Evolutionary conservation across 1,140 invertebrate genomes (phyloP).

Genomic region (Danaus melanippus): DNA sequence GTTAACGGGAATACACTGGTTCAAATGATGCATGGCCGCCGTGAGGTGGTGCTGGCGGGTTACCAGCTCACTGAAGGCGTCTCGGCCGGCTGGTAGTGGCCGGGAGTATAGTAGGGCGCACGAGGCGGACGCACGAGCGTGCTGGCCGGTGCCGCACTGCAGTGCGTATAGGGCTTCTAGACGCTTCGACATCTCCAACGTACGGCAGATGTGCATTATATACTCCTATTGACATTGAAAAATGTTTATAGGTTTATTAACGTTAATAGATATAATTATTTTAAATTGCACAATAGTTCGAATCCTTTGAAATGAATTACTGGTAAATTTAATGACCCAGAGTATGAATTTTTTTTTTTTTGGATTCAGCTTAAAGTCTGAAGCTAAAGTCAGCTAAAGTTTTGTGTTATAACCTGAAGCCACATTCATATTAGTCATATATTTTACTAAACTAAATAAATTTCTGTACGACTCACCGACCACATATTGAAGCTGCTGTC

Average conservation of each 20-base stretch:
- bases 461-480: constrained; percentile 69
- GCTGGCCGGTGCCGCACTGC: constrained; percentile 79
- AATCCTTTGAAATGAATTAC: too few species aligned
- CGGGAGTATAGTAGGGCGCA: constrained; percentile 80
- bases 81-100: constrained; percentile 45
- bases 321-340: too few species aligned
- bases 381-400: too few species aligned
- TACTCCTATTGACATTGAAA: constrained; percentile 66
- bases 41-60: constrained; percentile 72
- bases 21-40: constrained; percentile 77
- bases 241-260: too few species aligned
- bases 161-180: constrained; percentile 79
- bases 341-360: too few species aligned
- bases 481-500: constrained; percentile 77
- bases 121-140: constrained; percentile 81
- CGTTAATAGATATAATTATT: too few species aligned
- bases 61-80: constrained; percentile 73
- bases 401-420: too few species aligned
- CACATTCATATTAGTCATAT: too few species aligned
- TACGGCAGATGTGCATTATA: constrained; percentile 77
- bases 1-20: constrained; percentile 50
- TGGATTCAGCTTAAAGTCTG: too few species aligned
- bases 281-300: too few species aligned
- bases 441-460: constrained; percentile 4
- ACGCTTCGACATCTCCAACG: constrained; percentile 76